phyloP scores from a whole-genome alignment of 2,888 invertebrate genomes.

The Dynastes grantii region DNA sequence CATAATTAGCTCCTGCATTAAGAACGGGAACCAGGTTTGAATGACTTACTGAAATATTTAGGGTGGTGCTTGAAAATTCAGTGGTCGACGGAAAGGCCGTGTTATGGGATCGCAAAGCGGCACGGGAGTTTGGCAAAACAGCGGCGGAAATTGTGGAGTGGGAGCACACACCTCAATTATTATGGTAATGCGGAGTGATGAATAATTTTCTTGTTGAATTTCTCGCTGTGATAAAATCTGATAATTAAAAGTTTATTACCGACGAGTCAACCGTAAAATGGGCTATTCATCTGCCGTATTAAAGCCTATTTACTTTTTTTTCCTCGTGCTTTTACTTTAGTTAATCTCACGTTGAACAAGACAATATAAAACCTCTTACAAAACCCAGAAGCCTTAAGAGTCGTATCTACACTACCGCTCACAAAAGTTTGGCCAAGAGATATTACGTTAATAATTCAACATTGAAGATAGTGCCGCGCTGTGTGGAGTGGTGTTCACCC shows the following conservation, averaged over 20 bases:
- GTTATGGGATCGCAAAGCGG: slow-evolving; percentile 19
- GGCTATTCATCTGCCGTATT: slow-evolving; percentile 35
- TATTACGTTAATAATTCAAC: too few species aligned
- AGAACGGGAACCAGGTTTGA: slow-evolving; percentile 30
- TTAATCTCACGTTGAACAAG: too few species aligned
- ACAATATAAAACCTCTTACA: too few species aligned
- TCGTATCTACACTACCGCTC: too few species aligned
- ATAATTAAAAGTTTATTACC: slow-evolving; percentile 49
- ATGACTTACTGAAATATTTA: slow-evolving; percentile 47
- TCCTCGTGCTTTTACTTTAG: background rate
- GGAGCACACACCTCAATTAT: slow-evolving; percentile 46
- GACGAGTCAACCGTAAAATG: slow-evolving; percentile 44
- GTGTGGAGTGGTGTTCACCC: too few species aligned
- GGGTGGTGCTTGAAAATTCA: slow-evolving; percentile 45
- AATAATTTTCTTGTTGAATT: slow-evolving; percentile 49
- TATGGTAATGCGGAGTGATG: slow-evolving; percentile 48
- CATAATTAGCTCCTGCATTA: slow-evolving; percentile 44
- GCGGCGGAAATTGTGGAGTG: slow-evolving; percentile 36
- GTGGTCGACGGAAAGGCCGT: slow-evolving; percentile 36
- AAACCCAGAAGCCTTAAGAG: too few species aligned
- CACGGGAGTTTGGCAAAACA: slow-evolving; percentile 28
- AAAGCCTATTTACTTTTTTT: slow-evolving; percentile 19
- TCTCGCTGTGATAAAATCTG: slow-evolving; percentile 47
- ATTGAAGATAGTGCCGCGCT: too few species aligned
- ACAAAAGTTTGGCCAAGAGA: too few species aligned